Evolutionary conservation across 2,113 vertebrate genomes (phyloP).

Genomic region (Antigone vipio): DNA sequence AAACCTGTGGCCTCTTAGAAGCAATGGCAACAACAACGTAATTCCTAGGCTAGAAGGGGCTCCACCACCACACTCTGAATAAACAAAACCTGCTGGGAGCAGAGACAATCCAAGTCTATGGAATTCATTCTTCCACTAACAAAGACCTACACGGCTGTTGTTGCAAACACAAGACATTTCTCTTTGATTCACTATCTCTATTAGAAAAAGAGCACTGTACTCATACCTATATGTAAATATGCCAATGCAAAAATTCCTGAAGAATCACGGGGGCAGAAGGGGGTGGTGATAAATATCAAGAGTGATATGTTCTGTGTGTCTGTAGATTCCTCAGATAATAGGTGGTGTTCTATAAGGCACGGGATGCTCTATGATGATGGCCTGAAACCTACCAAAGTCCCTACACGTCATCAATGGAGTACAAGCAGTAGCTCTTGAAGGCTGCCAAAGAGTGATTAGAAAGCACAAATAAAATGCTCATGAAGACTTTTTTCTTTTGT

Average conservation of each 20-base stretch:
- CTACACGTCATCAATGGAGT: fast-evolving
- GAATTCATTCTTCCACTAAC: not conserved
- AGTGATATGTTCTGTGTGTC: not conserved
- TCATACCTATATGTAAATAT: not conserved
- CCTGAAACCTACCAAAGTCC: not conserved
- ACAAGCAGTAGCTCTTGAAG: not conserved
- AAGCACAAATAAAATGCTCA: not conserved
- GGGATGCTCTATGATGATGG: too few relatives aligned
- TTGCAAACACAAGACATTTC: not conserved
- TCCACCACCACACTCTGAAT: not conserved
- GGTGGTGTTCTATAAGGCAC: not conserved
- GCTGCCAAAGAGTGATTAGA: not conserved
- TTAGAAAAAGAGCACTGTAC: not conserved
- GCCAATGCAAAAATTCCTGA: not conserved
- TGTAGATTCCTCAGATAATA: not conserved
- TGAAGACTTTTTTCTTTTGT: not conserved
- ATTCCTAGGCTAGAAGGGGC: not conserved
- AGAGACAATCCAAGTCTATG: not conserved
- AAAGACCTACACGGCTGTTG: not conserved
- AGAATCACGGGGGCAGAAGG: not conserved
- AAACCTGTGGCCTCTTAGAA: not conserved
- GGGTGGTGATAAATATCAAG: not conserved
- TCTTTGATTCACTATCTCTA: not conserved
- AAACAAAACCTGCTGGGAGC: not conserved
- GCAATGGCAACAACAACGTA: not conserved